These are phyloP conservation scores for Iphiclides podalirius DNA, from an alignment of 2,888 invertebrate species.

Conservation along the genomic window DNA sequence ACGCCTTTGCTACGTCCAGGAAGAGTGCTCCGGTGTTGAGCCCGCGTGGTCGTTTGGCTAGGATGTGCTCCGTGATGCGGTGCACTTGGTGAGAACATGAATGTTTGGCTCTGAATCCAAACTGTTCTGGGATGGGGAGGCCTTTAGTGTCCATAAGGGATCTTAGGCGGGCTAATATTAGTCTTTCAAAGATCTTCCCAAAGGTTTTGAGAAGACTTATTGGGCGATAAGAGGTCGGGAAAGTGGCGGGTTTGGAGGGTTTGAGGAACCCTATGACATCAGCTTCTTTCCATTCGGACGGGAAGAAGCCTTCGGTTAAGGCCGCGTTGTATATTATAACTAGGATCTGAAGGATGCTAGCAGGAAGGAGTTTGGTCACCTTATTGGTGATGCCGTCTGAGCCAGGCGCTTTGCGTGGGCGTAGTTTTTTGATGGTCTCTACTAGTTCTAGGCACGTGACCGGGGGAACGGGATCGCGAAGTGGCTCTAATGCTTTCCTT, in stretches of 20 bases:
- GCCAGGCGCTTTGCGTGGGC: neutral
- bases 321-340: neutral
- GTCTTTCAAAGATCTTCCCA: neutral
- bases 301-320: neutral
- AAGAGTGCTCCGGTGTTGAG: neutral
- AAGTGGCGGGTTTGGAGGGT: neutral
- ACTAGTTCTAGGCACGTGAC: neutral
- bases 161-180: neutral
- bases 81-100: neutral
- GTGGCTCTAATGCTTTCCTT: neutral
- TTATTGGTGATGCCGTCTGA: too few relatives aligned
- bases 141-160: neutral
- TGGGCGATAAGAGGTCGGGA: neutral
- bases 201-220: neutral
- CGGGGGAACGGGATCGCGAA: neutral
- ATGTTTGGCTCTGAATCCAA: neutral
- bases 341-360: neutral
- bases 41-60: neutral
- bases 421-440: neutral
- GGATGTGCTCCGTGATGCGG: slow-evolving; percentile 8
- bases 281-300: neutral
- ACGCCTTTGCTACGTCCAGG: neutral
- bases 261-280: neutral
- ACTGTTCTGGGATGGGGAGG: neutral
- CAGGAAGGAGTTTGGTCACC: too few relatives aligned